Conservation (phyloP, 2,888 invertebrate species). For the Podabrus alpinus region DNA sequence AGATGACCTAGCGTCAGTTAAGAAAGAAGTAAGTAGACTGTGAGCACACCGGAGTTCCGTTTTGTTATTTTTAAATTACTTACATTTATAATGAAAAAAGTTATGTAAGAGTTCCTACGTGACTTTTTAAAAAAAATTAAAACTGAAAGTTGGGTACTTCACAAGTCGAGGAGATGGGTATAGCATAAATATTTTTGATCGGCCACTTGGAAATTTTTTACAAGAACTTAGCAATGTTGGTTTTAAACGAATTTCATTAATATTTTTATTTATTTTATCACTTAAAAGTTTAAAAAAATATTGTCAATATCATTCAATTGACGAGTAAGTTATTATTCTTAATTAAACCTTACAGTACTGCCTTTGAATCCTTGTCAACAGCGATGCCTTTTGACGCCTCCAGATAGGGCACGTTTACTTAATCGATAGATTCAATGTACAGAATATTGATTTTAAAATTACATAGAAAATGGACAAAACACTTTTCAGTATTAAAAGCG, state of each 20-base stretch:
- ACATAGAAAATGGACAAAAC: too few relatives aligned
- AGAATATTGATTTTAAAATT: too few relatives aligned
- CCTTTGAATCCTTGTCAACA: not conserved
- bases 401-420: too few relatives aligned
- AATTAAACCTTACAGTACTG: not conserved
- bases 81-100: not conserved
- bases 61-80: conserved; percentile 8
- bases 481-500: too few relatives aligned
- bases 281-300: not conserved
- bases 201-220: not conserved
- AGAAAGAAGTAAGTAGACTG: conserved; percentile 30
- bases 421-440: too few relatives aligned
- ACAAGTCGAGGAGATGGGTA: not conserved
- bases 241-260: not conserved
- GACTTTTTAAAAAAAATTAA: not conserved
- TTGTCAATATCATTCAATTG: not conserved
- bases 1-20: conserved; percentile 31
- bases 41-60: conserved; percentile 30
- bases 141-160: not conserved
- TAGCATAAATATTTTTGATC: not conserved
- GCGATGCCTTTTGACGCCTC: too few relatives aligned
- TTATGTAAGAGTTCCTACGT: not conserved
- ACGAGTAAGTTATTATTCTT: not conserved
- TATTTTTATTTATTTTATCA: not conserved
- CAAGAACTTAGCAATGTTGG: not conserved